Evolutionary conservation across 2,113 vertebrate species (phyloP).

Genomic region (human (Homo sapiens)): GRCh38 chr4:134737501-134738000

Average conservation of each 20-base stretch:
- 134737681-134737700: not conserved
- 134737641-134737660: accelerated
- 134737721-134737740: not conserved
- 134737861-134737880: conserved; percentile 39
- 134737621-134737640: not conserved
- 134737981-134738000: conserved; percentile 55
- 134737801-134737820: not conserved
- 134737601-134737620: not conserved
- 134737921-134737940: conserved; percentile 45
- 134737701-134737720: not conserved
- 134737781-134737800: not conserved
- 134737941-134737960: conserved; percentile 55
- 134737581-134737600: not conserved
- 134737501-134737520: not conserved
- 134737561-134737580: not conserved
- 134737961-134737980: not conserved
- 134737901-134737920: conserved; percentile 25
- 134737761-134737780: not conserved
- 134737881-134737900: conserved; percentile 44
- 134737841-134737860: not conserved
- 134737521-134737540: not conserved
- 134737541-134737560: not conserved
- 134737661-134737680: not conserved
- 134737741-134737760: not conserved
- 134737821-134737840: not conserved